Conservation (phyloP, 2,113 vertebrate species). For the Chaetura pelagica region DNA sequence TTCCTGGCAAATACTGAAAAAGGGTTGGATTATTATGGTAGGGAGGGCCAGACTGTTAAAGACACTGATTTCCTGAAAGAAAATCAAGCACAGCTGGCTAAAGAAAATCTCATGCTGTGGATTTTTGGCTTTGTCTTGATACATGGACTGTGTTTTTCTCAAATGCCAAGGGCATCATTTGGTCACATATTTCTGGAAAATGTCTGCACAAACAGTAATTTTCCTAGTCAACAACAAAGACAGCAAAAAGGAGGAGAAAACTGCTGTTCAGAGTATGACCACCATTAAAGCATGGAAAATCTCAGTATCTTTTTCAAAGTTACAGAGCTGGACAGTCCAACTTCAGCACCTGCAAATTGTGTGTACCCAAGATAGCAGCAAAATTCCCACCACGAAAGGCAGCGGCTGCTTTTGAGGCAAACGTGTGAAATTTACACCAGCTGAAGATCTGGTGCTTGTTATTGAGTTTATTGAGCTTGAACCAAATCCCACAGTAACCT, state of each 20-base stretch:
- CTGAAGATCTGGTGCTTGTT: conserved; percentile 12
- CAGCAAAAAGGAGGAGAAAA: background rate
- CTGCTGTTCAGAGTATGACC: background rate
- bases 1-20: background rate
- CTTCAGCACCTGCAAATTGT: conserved; percentile 29
- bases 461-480: conserved; percentile 48
- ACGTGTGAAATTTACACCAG: conserved; percentile 58
- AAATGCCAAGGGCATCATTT: background rate
- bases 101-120: background rate
- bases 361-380: conserved; percentile 19
- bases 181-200: background rate
- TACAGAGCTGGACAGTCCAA: background rate
- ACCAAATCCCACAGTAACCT: conserved; percentile 45
- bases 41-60: background rate
- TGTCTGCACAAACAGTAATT: background rate
- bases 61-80: background rate
- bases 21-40: background rate
- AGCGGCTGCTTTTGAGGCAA: conserved; percentile 41
- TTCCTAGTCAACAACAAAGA: background rate
- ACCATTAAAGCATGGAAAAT: background rate
- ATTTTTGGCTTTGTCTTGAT: background rate
- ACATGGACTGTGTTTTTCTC: background rate
- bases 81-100: background rate
- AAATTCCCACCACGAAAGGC: conserved; percentile 48
- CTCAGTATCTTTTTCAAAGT: background rate